Conservation (phyloP, 37 sponge, comb jelly and placozoan species). For the Chondrosia reniformis region DNA sequence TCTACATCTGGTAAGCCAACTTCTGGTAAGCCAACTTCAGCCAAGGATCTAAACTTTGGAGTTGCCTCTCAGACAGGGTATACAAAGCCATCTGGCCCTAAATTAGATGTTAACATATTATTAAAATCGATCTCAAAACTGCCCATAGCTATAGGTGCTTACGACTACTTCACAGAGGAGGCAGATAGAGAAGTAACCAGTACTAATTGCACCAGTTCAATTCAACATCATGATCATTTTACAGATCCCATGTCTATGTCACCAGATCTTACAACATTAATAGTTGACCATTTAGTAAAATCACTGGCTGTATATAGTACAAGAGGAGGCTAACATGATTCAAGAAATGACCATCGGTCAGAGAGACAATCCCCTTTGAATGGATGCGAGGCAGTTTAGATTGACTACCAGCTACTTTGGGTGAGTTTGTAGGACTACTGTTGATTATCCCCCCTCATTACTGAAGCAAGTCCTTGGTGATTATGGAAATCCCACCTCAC, state of each 20-base stretch:
- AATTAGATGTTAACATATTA: not conserved
- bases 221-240: no score
- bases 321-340: slow-evolving; percentile 15
- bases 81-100: not conserved
- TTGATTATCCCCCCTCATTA: not conserved
- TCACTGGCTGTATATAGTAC: not conserved
- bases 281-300: not conserved
- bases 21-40: slow-evolving; percentile 10
- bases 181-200: no score
- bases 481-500: slow-evolving; percentile 12
- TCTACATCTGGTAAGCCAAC: not conserved
- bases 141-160: not conserved
- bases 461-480: not conserved
- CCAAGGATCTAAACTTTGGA: slow-evolving; percentile 18
- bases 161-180: no score
- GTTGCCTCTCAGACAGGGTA: slow-evolving; percentile 11
- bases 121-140: not conserved
- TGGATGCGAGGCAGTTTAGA: slow-evolving; percentile 29
- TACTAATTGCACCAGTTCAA: no score
- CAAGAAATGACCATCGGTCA: slow-evolving; percentile 34
- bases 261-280: no score
- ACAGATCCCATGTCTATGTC: no score
- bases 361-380: slow-evolving; percentile 34
- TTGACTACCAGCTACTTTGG: slow-evolving; percentile 29
- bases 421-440: not conserved